Evolutionary conservation across 2,113 vertebrate genomes (phyloP).

Genomic region (Chaenocephalus aceratus): DNA sequence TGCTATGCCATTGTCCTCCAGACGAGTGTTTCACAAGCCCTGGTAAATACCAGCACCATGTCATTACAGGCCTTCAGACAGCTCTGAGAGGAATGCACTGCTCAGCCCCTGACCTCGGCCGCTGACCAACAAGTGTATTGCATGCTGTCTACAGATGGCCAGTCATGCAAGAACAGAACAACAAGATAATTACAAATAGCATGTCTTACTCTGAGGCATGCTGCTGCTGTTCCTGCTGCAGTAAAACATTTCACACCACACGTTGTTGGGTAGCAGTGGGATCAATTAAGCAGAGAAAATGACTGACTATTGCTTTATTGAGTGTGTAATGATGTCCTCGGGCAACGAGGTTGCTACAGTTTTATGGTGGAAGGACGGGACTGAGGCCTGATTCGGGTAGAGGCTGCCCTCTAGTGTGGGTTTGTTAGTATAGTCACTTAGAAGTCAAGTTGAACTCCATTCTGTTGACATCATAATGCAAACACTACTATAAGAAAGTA

Average conservation of each 20-base stretch:
- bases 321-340: constrained; percentile 77
- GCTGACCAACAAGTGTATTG: constrained; percentile 63
- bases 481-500: background rate
- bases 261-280: constrained; percentile 70
- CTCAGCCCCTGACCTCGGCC: constrained; percentile 59
- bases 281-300: constrained; percentile 81
- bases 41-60: constrained; percentile 42
- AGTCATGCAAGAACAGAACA: constrained; percentile 48
- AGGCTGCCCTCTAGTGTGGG: constrained; percentile 71
- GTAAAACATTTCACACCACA: constrained; percentile 55
- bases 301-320: constrained; percentile 81
- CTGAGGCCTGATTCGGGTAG: background rate
- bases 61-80: constrained; percentile 20
- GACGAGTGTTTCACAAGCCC: constrained; percentile 61
- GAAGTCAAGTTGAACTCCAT: background rate
- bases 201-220: constrained; percentile 50
- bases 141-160: constrained; percentile 67
- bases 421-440: background rate
- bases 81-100: constrained; percentile 24
- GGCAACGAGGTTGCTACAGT: constrained; percentile 44
- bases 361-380: background rate
- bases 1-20: constrained; percentile 30
- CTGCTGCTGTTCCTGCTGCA: constrained; percentile 53
- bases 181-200: constrained; percentile 60
- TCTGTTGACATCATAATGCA: background rate